Conservation (phyloP, 2,113 vertebrate genomes). For the Centropristis striata region DNA sequence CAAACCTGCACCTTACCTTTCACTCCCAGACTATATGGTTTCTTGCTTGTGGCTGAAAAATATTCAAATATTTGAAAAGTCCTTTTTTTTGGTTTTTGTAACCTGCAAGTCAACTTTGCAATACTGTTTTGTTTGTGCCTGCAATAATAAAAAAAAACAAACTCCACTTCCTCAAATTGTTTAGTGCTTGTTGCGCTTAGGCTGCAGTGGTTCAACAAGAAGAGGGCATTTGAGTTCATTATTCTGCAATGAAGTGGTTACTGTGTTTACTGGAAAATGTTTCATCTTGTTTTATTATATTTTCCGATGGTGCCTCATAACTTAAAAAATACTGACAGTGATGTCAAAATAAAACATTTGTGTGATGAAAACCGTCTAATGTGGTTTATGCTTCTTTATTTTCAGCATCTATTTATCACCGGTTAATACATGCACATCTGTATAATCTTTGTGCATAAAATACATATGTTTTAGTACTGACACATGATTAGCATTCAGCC, state of each 20-base stretch:
- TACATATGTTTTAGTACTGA: no score
- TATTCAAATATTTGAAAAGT: neutral
- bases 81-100: neutral
- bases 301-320: conserved; percentile 10
- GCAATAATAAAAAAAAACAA: conserved; percentile 13
- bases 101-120: neutral
- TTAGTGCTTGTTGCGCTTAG: neutral
- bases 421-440: neutral
- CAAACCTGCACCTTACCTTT: neutral
- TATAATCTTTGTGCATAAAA: neutral
- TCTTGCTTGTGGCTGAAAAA: neutral
- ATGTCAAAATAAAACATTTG: conserved; percentile 46
- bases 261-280: neutral
- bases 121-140: neutral
- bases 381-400: conserved; percentile 1
- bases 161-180: neutral
- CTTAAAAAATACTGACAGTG: neutral
- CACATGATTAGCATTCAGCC: no score
- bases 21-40: neutral
- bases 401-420: neutral
- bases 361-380: neutral
- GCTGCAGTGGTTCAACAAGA: neutral
- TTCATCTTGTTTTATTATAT: neutral
- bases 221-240: neutral
- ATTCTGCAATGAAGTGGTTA: neutral